These are phyloP conservation scores for Burhinus oedicnemus DNA, from an alignment of 2,113 vertebrate species.

Conservation along the genomic window DNA sequence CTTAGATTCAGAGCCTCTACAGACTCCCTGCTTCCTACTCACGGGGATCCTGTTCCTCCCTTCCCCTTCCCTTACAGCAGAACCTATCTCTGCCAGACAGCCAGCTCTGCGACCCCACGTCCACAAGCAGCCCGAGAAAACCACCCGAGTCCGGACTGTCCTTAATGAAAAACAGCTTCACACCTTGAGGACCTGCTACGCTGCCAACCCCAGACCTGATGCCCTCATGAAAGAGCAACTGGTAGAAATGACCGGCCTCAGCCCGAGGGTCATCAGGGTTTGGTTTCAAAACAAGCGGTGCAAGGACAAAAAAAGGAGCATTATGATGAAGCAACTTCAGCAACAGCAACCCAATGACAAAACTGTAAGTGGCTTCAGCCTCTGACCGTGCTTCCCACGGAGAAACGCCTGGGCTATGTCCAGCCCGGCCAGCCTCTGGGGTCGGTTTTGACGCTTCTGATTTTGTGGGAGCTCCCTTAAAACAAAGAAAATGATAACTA, in stretches of 20 bases:
- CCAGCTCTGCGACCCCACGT: slow-evolving; percentile 93
- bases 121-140: slow-evolving; percentile 98
- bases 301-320: slow-evolving; percentile 97
- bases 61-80: slow-evolving; percentile 83
- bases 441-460: neutral
- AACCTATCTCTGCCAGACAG: slow-evolving; percentile 96
- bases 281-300: slow-evolving; percentile 99
- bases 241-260: slow-evolving; percentile 98
- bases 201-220: slow-evolving; percentile 95
- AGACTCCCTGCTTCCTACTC: slow-evolving; percentile 27
- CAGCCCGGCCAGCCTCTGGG: neutral
- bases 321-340: slow-evolving; percentile 98
- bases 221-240: slow-evolving; percentile 99
- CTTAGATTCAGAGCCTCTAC: neutral
- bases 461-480: neutral
- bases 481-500: neutral
- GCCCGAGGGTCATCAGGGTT: slow-evolving; percentile 95
- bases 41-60: slow-evolving; percentile 40
- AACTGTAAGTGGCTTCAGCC: slow-evolving; percentile 83
- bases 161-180: slow-evolving; percentile 99
- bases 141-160: slow-evolving; percentile 95
- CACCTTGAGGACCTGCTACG: slow-evolving; percentile 97
- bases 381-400: neutral
- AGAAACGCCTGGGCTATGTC: neutral
- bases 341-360: slow-evolving; percentile 98